phyloP scores from a whole-genome alignment of 2,888 invertebrate genomes.

The Cabera pusaria region DNA sequence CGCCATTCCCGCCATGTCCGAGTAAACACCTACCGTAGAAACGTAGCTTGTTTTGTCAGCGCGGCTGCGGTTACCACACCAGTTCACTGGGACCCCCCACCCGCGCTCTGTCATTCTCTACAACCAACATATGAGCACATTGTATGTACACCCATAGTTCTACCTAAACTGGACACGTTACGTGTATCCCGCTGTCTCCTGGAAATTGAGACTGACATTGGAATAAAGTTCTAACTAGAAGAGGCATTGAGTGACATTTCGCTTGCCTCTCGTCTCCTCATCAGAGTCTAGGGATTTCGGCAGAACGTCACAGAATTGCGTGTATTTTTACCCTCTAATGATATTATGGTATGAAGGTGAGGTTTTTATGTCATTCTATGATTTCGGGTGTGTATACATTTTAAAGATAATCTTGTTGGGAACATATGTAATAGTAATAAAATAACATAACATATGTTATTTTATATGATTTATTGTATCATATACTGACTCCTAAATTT shows the following conservation, averaged over 20 bases:
- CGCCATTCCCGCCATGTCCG: conserved; percentile 9
- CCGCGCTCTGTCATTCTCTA: conserved; percentile 7
- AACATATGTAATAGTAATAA: too few relatives aligned
- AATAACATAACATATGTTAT: too few relatives aligned
- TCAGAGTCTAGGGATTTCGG: conserved; percentile 37
- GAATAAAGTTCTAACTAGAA: conserved; percentile 32
- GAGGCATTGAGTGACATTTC: conserved; percentile 24
- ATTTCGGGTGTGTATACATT: too few relatives aligned
- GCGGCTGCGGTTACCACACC: conserved; percentile 39
- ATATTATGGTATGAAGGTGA: conserved; percentile 23
- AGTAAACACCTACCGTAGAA: conserved; percentile 23
- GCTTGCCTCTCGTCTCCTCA: conserved; percentile 29
- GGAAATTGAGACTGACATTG: conserved; percentile 29
- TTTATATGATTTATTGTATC: too few relatives aligned
- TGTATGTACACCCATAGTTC: conserved; percentile 27
- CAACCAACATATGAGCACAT: conserved; percentile 14
- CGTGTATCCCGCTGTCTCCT: conserved; percentile 26
- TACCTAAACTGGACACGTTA: conserved; percentile 32
- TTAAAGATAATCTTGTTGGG: too few relatives aligned
- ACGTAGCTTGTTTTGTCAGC: conserved; percentile 37
- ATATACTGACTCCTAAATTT: too few relatives aligned
- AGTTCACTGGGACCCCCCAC: conserved; percentile 21
- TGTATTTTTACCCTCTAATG: conserved; percentile 33
- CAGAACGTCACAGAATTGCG: conserved; percentile 28
- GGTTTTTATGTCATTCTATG: conserved; percentile 22